These are phyloP conservation scores for Nothobranchius furzeri DNA, from an alignment of 2,113 vertebrate genomes.

Conservation along the genomic window DNA sequence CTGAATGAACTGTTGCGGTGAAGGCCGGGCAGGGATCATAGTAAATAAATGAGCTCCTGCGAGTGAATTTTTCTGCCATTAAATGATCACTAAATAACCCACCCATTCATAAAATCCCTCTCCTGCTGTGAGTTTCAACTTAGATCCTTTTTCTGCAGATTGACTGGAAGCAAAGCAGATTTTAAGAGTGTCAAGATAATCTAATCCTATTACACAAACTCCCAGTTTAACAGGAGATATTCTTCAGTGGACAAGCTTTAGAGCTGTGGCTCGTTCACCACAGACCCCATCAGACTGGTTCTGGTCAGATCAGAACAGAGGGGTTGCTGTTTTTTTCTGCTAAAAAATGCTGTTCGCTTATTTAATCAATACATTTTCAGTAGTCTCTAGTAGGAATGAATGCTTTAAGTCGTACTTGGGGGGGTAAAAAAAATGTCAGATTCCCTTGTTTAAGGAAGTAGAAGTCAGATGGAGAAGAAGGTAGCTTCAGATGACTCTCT, in stretches of 20 bases:
- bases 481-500: no score
- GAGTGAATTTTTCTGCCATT: background rate
- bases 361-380: no score
- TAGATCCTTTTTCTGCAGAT: background rate
- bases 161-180: background rate
- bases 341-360: background rate
- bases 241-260: slow-evolving; percentile 1
- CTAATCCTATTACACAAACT: background rate
- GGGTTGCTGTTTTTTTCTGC: slow-evolving; percentile 4
- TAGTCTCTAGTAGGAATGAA: no score
- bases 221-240: background rate
- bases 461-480: no score
- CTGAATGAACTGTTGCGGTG: slow-evolving; percentile 3
- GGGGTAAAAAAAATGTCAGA: no score
- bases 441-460: no score
- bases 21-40: slow-evolving; percentile 14
- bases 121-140: background rate
- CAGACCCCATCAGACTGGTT: background rate
- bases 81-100: slow-evolving; percentile 20
- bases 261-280: background rate
- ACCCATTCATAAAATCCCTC: slow-evolving; percentile 3
- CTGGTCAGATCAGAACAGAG: slow-evolving; percentile 10
- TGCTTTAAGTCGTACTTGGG: no score
- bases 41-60: background rate
- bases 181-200: background rate